Evolutionary conservation across 2,797 vertebrate genomes (phyloP), one percentile per base, ranked within the genome.

Genomic region (Anas bernieri): DNA sequence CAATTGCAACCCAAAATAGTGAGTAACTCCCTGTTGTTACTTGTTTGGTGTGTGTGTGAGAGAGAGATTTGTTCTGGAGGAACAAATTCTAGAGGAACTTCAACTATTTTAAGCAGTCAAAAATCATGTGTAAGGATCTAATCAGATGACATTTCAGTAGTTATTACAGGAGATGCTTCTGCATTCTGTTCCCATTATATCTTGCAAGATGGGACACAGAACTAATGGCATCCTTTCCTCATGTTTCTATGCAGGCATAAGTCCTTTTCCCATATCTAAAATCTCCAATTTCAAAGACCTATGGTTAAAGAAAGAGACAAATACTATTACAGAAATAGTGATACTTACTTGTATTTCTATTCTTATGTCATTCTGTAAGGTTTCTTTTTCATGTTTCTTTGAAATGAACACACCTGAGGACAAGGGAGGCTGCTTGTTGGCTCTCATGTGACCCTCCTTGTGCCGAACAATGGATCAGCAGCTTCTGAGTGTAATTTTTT

Each of bases 211-310:
- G 59, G 35, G 61, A 90, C 28, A 15, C 79, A 28, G 12, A 67
- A 45, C 20, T 30, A 46, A 41, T 33, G 25, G 55, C 23, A 56
- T 78, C n/a, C 17, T 83, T 31, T 76, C 21, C 37, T 72, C 2
- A 0, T 62, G 28, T 66, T 30, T 88, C 28, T 72, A 11, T 62
- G 41, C 22, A 66, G 37, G 18, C 31, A 23, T 0, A 1, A 48
- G 54, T 56, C 11, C 45, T 58, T 31, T 18, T 72, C 62, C 3
- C 4, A 63, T 52, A 70, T 55, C 58, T 84, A 45, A 86, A 93
- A 75, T 59, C 21, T 75, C 58, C 68, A 7, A 55, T 39, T 82
- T 83, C 68, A 48, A 86, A 92, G 35, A 23, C 9, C 7, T 30
- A 7, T 35, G 14, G 61, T 88, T 67, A 81, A 80, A 70, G 33